These are phyloP conservation scores for Nibea coibor DNA, from an alignment of 2,113 vertebrate genomes.

Conservation along the genomic window DNA sequence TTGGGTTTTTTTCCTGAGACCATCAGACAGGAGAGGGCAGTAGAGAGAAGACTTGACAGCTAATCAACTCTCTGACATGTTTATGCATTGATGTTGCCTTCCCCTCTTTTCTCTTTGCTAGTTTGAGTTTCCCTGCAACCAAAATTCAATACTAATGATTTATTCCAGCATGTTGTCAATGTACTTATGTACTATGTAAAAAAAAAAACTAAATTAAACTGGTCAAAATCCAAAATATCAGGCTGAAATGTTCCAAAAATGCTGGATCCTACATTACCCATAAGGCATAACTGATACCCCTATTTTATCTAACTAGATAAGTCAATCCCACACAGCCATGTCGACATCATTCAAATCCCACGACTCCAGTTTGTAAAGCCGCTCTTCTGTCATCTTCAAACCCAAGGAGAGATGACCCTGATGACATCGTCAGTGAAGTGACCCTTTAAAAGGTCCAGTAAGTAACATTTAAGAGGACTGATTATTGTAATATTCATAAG, in stretches of 20 bases:
- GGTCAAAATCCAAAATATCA: not conserved
- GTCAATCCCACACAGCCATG: not conserved
- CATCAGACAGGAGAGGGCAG: slow-evolving; percentile 52
- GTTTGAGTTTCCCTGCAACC: not conserved
- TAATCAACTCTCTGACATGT: not conserved
- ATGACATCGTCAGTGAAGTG: not conserved
- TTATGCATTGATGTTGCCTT: not conserved
- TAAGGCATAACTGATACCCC: not conserved
- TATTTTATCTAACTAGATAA: not conserved
- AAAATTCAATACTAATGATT: not conserved
- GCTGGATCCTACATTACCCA: not conserved
- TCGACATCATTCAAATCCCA: not conserved
- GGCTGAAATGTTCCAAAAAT: not conserved
- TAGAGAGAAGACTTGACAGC: slow-evolving; percentile 21
- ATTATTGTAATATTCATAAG: too few species aligned
- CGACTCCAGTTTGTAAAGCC: not conserved
- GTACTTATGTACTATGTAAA: not conserved
- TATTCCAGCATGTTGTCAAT: not conserved
- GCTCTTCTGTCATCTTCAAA: not conserved
- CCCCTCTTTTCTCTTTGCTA: not conserved
- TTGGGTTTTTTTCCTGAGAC: not conserved
- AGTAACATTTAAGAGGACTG: too few species aligned
- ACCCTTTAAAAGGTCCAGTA: not conserved
- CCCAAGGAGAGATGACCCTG: not conserved
- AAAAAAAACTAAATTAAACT: not conserved